Evolutionary conservation across 1,140 invertebrate genomes (phyloP).

Genomic region (Eciton burchellii): DNA sequence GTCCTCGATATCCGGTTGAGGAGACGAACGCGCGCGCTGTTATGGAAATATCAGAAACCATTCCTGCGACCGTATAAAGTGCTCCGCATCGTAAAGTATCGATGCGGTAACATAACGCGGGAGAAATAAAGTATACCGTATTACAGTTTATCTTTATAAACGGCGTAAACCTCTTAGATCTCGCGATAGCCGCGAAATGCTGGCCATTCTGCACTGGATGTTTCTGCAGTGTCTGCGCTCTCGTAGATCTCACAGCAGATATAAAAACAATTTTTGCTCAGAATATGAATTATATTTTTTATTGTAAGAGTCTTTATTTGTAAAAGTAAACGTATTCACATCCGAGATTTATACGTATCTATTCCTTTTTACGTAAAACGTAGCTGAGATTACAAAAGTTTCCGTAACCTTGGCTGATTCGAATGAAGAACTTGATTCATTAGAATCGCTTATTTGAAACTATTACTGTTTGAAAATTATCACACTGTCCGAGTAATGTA

Average conservation of each 20-base stretch:
- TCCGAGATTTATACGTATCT: neutral
- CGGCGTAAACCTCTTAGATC: neutral
- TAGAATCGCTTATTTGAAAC: neutral
- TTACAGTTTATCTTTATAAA: slow-evolving; percentile 41
- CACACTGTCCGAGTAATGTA: too few relatives aligned
- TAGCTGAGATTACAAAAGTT: neutral
- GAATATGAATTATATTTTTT: neutral
- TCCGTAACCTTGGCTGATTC: too few relatives aligned
- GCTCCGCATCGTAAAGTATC: slow-evolving; percentile 33
- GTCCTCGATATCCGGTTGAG: slow-evolving; percentile 8
- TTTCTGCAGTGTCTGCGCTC: neutral
- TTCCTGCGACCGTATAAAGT: neutral
- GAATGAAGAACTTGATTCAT: neutral
- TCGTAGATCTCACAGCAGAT: neutral
- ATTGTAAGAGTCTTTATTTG: neutral
- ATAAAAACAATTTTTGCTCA: neutral
- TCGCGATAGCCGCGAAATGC: neutral
- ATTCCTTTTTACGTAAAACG: neutral
- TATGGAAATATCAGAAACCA: slow-evolving; percentile 40
- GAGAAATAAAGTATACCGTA: slow-evolving; percentile 40
- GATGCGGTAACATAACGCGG: slow-evolving; percentile 24
- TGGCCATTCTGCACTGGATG: neutral
- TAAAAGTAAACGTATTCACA: neutral
- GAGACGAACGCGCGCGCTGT: slow-evolving; percentile 20
- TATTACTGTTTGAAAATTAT: too few relatives aligned